Conservation (phyloP, 2,797 vertebrate species). For the Champsocephalus gunnari region DNA sequence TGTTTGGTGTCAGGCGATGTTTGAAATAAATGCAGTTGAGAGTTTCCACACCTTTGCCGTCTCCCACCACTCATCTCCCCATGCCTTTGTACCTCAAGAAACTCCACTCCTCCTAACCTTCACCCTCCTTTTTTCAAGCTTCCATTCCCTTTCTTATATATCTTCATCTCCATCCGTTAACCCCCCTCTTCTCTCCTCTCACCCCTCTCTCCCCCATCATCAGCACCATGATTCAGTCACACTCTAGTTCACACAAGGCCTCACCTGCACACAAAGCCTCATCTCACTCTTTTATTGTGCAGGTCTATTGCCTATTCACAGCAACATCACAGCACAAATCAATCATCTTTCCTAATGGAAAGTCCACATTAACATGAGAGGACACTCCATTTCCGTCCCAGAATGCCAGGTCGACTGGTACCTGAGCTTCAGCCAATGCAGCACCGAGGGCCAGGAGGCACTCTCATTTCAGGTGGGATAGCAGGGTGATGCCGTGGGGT, state of each 20-base stretch:
- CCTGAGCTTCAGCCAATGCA: slow-evolving; percentile 64
- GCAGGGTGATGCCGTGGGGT: slow-evolving; percentile 75
- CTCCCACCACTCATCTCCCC: slow-evolving; percentile 42
- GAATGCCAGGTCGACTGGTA: slow-evolving; percentile 84
- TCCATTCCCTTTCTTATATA: slow-evolving; percentile 64
- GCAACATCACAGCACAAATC: slow-evolving; percentile 79
- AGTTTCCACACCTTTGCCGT: slow-evolving; percentile 57
- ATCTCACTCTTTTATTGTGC: slow-evolving; percentile 75
- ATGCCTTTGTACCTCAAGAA: slow-evolving; percentile 38
- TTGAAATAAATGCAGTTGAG: slow-evolving; percentile 57
- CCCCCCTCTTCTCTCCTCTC: slow-evolving; percentile 25
- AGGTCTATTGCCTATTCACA: slow-evolving; percentile 74
- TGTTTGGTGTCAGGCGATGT: slow-evolving; percentile 24
- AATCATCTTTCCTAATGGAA: slow-evolving; percentile 87
- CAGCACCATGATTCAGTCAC: slow-evolving; percentile 70
- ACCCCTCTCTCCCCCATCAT: slow-evolving; percentile 48
- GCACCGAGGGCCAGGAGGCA: slow-evolving; percentile 53
- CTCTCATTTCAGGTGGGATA: slow-evolving; percentile 79
- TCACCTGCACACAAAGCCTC: slow-evolving; percentile 79
- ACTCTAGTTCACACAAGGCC: slow-evolving; percentile 64
- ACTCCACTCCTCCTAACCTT: slow-evolving; percentile 62
- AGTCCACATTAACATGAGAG: slow-evolving; percentile 87
- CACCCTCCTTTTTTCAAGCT: slow-evolving; percentile 54
- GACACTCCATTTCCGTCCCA: slow-evolving; percentile 85
- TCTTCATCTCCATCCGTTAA: slow-evolving; percentile 22